Evolutionary conservation across 2,888 invertebrate species (phyloP), one percentile per base, ranked within the genome.

Genomic region (Caenorhabditis parvicauda): DNA sequence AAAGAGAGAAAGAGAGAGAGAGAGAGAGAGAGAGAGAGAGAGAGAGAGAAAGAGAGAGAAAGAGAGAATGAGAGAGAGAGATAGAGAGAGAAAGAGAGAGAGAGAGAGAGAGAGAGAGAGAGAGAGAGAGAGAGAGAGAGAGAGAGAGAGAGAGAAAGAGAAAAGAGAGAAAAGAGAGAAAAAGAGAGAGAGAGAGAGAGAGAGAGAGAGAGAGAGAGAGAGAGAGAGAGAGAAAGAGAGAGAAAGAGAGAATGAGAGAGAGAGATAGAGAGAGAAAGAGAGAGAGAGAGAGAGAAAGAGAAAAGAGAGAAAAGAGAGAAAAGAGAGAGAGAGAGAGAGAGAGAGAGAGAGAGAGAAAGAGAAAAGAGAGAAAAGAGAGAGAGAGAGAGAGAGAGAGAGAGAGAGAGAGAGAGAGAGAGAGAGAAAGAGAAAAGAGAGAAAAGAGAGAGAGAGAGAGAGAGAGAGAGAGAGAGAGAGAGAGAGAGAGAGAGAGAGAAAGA

Each of bases 1-100:
- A 52, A 48, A 46, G 52, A 39, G 42, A 47, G 43, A 28, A 47
- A 53, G 32, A 48, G 52, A 58, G 50, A 52, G 48, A 50, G 29
- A 42, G 50, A 46, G 46, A 52, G 52, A 46, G 47, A 32, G 39
- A 28, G 38, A 25, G 43, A 28, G 43, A 29, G 29, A n/a, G 44
- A 37, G 19, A 44, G 52, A 38, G 22, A 50, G 42, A 44, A 27
- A 47, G 41, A 49, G 39, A 54, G 46, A 41, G 41, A 21, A 29
- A 9, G 29, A 7, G 27, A 2, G 25, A 35, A 53, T 48, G 50
- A 43, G n/a, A n/a, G 28, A 32, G 44, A 19, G 29, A 44, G 48
- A 25, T 50, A 47, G 47, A 39, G 53, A 53, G 53, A 53, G 44
- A 52, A 29, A 52, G 22, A 38, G 35, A 42, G 27, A 32, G 41